Base-by-base conservation (phyloP, 2,797 vertebrate species). In the Chelon auratus region DNA sequence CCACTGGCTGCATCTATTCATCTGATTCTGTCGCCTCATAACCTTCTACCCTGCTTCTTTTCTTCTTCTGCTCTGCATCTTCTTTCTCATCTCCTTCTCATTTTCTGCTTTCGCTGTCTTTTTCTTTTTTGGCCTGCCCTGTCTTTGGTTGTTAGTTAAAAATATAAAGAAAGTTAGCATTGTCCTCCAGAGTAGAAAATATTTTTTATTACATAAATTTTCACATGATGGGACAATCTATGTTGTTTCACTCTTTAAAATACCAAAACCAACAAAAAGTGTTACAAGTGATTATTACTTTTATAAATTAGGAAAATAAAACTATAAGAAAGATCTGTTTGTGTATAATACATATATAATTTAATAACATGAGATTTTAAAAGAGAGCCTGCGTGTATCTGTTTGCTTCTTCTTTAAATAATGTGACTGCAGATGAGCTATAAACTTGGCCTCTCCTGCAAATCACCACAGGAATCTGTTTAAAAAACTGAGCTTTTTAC, bases 1-100 rank as follows among this genome's bases (percentile, higher is more conserved):
- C 81, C 89, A 54, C 84, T 81, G 70, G 78, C 68, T 83, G 54
- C 61, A 75, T 73, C 77, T 47, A 40, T 68, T 42, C 68, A 30
- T 81, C 72, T 30, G 30, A 64, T 68, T 73, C 50, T 82, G 63
- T 62, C 76, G 61, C 72, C 75, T 62, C 55, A 20, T 51, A 61
- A 62, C 62, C 62, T 66, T 56, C 64, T 52, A 1, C 55, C 55
- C 48, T 51, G 22, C 48, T 15, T 39, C 47, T 48, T 45, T 45
- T 68, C 45, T 3, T 48, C 45, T 56, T 78, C 33, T 70, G 9
- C 7, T 55, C 18, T 47, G n/a, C 40, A 45, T 62, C 61, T 20
- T 30, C 15, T 50, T 51, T 12, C 13, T 15, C 24, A 3, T 43
- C 6, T 50, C 56, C 3, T 20, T 52, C 2, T 64, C 17, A 1